A percentile compares a stretch with the other conserved stretches of the same genome.
Evolutionary conservation across 2,888 invertebrate species (phyloP).

Genomic region (Cephalotes varians): DNA sequence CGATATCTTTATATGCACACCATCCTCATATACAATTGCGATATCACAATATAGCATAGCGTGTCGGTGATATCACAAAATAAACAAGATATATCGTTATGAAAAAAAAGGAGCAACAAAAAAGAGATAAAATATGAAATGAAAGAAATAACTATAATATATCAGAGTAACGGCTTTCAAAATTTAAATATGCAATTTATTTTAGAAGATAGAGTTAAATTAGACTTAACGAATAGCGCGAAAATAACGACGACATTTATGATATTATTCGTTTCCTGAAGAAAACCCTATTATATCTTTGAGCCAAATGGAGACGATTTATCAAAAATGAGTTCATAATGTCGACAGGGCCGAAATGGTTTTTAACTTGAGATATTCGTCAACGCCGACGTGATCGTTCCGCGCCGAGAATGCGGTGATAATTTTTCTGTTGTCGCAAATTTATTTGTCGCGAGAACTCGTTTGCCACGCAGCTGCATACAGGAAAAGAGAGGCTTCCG

Average conservation of each 20-base stretch:
- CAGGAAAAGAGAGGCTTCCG: conserved; percentile 50
- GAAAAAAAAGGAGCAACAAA: conserved; percentile 1
- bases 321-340: conserved; percentile 20
- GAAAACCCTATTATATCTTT: neutral
- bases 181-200: neutral
- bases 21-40: conserved; percentile 36
- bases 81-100: conserved; percentile 58
- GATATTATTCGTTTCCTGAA: neutral
- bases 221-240: neutral
- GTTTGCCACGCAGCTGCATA: conserved; percentile 38
- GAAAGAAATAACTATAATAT: neutral
- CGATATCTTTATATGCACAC: conserved; percentile 36
- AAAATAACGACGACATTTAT: neutral
- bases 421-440: conserved; percentile 63
- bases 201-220: neutral
- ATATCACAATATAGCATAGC: conserved; percentile 37
- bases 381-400: conserved; percentile 5
- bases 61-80: conserved; percentile 42
- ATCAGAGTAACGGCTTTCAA: neutral
- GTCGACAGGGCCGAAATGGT: conserved; percentile 4
- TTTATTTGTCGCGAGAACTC: conserved; percentile 47
- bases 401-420: conserved; percentile 40
- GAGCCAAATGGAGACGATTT: neutral
- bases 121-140: conserved; percentile 25
- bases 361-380: conserved; percentile 32